Evolutionary conservation across 2,113 vertebrate species (phyloP), one percentile per base, ranked within the genome.

Genomic region (Lepus europaeus): DNA sequence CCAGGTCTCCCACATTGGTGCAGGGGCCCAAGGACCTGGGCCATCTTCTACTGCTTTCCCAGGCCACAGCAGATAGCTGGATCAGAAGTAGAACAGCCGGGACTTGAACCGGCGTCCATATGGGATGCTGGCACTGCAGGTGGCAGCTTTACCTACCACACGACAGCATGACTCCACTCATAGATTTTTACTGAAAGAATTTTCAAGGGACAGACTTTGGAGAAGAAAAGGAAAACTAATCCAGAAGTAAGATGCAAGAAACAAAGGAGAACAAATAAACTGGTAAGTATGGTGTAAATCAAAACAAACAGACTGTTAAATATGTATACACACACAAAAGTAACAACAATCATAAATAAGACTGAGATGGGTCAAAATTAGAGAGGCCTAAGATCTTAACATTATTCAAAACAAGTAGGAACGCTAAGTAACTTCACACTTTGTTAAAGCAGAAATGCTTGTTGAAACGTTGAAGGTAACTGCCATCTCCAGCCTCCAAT

Each of bases 181-280:
- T 23, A 59, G 56, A 64, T 78, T 95, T 16, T 87, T 91, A 51
- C n/a, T 69, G 76, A 82, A 92, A 88, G 36, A 77, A 51, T 39
- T 63, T 92, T 88, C 68, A 78, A 91, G 49, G 22, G 59, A 51
- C 51, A 87, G 20, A 79, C 7, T 89, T 81, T 63, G 51, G 59
- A 59, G 63, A 64, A 89, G 39, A 56, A 61, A 89, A 49, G 23
- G 19, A 59, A 74, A 89, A 93, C 85, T 29, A 68, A 73, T 78
- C 16, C 16, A 25, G 33, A 92, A 68, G 33, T 80, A 64, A 49
- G 23, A 91, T 76, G 22, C 9, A 82, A 84, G 59, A 89, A 79
- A 89, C 45, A 36, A 77, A 87, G 49, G 36, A 63, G 6, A 95
- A 74, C 12, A 64, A 91, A 77, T 63, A 72, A 89, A 51, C 9